phyloP scores from a whole-genome alignment of 2,888 invertebrate species.

The Rhabditoides inermis region DNA sequence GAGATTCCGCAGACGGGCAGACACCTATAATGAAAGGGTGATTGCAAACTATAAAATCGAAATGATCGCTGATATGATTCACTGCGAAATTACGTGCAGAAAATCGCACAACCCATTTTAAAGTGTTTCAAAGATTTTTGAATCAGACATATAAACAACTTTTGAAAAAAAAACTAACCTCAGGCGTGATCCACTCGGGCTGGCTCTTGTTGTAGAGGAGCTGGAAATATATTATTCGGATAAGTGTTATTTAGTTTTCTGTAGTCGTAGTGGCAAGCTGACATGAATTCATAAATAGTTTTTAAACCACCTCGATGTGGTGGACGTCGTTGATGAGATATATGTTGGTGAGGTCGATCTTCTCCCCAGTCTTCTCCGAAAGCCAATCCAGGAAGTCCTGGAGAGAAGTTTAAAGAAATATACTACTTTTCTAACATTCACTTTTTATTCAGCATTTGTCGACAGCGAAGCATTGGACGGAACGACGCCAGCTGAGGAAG shows the following conservation, averaged over 20 bases:
- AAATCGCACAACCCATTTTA: no score
- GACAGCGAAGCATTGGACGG: neutral
- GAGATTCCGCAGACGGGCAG: slow-evolving; percentile 25
- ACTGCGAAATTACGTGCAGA: no score
- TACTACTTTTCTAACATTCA: slow-evolving; percentile 1
- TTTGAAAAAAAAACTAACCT: slow-evolving; percentile 7
- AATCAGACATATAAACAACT: neutral
- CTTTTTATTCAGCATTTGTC: no score
- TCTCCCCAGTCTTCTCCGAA: slow-evolving; percentile 28
- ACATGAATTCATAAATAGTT: neutral
- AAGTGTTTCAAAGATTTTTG: no score
- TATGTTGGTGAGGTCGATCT: slow-evolving; percentile 25
- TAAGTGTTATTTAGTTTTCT: neutral
- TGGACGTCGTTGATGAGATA: slow-evolving; percentile 37
- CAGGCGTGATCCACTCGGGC: slow-evolving; percentile 31
- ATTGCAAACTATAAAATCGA: no score
- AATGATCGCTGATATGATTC: no score
- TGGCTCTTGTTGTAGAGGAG: slow-evolving; percentile 36
- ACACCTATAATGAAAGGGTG: slow-evolving; percentile 1
- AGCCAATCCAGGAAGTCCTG: slow-evolving; percentile 27
- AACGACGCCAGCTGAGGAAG: neutral
- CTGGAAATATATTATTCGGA: slow-evolving; percentile 12
- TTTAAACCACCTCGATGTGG: slow-evolving; percentile 37
- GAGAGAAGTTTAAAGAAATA: slow-evolving; percentile 2
- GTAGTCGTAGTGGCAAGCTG: no score